Base-by-base conservation (phyloP, 2,888 invertebrate genomes). In the Celastrina argiolus region DNA sequence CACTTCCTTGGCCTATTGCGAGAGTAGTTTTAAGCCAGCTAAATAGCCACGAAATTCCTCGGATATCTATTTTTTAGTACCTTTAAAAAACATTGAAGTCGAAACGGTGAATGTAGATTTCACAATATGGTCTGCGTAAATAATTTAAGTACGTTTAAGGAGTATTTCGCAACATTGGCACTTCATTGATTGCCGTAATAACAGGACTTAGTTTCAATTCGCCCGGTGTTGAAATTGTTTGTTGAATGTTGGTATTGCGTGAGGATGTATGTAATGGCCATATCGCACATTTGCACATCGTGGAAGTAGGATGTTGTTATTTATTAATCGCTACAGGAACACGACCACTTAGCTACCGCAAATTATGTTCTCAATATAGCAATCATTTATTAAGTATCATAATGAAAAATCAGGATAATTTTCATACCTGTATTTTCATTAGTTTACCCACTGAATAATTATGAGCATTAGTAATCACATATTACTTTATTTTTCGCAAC, bases 121-220 rank as follows among this genome's bases (percentile, higher is more conserved):
- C 8, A 8, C 58, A 31, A 31, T 31, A 5, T 14, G 12, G 22
- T 28, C 45, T 8, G 45, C 18, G 18, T 45, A 45, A 51, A 58
- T 31, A 31, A 58, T 28, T 16, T 31, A 56, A 28, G 56, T 58
- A 58, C 58, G 28, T 58, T 58, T 51, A 51, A 26, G 51, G 51
- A 51, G 51, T 34, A 36, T 61, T 36, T 61, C 12, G 22, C 26
- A 61, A 34, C 7, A 56, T 36, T 34, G 39, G 12, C 39, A 61
- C 61, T 22, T 39, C 39, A 61, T 61, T 36, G 61, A 61, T 61
- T 61, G 61, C 61, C 10, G 14, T 61, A 61, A 61, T 61, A 61
- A 61, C 61, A 39, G 61, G 61, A 61, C 61, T 61, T 61, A 61
- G 61, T 61, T 36, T 61, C 36, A 36, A 22, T 39, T 22, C 34